phyloP scores from a whole-genome alignment of 2,797 vertebrate genomes.

The Myiothlypis coronata region DNA sequence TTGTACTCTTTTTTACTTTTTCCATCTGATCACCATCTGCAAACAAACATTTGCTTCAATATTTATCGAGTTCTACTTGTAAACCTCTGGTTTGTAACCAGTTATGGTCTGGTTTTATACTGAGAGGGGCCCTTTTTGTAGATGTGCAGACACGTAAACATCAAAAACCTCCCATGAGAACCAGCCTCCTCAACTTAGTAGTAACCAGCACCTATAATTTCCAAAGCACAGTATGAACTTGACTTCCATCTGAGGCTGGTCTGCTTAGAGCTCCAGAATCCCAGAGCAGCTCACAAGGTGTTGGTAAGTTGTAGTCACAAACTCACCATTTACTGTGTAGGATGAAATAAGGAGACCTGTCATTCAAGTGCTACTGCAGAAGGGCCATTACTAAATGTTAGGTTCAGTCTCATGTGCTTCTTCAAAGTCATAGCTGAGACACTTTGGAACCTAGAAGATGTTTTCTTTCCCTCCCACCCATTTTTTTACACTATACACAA shows the following conservation, averaged over 20 bases:
- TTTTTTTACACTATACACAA: neutral
- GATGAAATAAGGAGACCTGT: neutral
- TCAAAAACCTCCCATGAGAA: neutral
- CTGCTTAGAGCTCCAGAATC: neutral
- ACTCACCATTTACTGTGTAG: neutral
- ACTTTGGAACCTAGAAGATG: neutral
- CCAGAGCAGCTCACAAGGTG: neutral
- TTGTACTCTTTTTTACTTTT: neutral
- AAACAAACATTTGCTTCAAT: neutral
- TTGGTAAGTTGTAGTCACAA: neutral
- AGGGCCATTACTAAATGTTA: neutral
- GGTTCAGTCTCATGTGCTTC: neutral
- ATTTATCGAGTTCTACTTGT: neutral
- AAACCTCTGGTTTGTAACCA: neutral
- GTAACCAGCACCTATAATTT: neutral
- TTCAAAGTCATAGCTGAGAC: neutral
- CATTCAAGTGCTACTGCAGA: neutral
- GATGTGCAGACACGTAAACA: neutral
- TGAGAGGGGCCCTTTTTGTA: neutral
- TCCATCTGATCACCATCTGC: neutral
- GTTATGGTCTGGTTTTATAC: neutral
- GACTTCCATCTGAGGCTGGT: neutral
- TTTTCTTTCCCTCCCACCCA: neutral
- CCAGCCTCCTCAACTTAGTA: neutral
- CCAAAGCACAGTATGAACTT: neutral